Percentiles rank a stretch among this genome's conserved stretches.
These are phyloP conservation scores for Crocuta crocuta DNA, from an alignment of 2,113 vertebrate species.

Conservation along the genomic window DNA sequence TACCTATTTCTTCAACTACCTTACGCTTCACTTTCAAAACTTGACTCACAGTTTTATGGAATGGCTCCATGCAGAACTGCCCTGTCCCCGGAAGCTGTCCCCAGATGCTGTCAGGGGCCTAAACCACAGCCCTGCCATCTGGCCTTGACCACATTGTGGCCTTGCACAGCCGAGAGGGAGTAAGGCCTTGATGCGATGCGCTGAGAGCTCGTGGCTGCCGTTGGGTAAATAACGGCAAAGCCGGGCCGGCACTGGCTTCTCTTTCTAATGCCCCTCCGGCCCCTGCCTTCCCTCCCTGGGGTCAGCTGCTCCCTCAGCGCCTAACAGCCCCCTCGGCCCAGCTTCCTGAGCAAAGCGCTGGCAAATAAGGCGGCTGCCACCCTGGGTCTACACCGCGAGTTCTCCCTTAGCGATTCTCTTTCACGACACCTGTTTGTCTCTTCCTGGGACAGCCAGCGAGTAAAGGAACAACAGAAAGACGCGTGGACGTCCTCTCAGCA, in stretches of 20 bases:
- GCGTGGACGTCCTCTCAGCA: neutral
- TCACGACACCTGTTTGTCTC: too few species aligned
- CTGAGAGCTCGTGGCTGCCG: neutral
- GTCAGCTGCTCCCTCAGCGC: neutral
- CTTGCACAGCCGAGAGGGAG: neutral
- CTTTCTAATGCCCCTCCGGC: accelerated
- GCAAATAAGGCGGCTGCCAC: too few species aligned
- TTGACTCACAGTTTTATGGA: neutral
- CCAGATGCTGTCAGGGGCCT: neutral
- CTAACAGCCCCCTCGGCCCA: neutral
- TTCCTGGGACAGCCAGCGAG: neutral
- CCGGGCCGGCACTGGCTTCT: neutral
- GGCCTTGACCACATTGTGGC: neutral
- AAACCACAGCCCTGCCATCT: neutral
- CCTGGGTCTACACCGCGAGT: too few species aligned
- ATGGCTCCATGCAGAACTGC: neutral
- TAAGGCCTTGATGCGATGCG: neutral
- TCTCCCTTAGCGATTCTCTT: neutral
- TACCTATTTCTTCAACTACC: neutral
- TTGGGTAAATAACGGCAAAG: neutral
- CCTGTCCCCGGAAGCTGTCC: neutral
- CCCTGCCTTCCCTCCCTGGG: neutral
- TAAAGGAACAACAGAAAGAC: neutral
- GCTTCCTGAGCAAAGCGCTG: neutral
- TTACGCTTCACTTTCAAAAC: neutral